Evolutionary conservation across 1,140 invertebrate species (phyloP).

Genomic region (Aphelenchoides fujianensis): DNA sequence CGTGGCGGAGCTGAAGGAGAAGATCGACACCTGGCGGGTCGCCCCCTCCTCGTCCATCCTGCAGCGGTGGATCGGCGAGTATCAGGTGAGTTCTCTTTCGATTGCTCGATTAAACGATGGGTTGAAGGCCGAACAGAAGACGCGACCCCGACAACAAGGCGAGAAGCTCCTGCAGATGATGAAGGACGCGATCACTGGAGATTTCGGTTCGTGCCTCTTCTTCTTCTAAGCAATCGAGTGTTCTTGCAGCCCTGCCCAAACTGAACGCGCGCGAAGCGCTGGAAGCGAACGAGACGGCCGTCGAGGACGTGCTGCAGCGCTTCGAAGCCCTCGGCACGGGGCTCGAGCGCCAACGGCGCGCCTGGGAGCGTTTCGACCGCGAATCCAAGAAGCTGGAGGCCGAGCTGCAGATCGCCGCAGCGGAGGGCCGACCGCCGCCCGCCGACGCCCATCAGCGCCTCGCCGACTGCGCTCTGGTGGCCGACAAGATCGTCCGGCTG

Average conservation of each 20-base stretch:
- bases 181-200: neutral
- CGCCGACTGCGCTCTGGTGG: neutral
- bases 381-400: neutral
- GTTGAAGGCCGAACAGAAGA: constrained; percentile 15
- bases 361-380: constrained; percentile 6
- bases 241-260: constrained; percentile 11
- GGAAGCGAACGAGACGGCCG: neutral
- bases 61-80: constrained; percentile 37
- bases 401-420: neutral
- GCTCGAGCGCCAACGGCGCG: neutral
- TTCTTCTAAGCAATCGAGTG: too few species aligned
- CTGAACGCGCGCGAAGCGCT: constrained; percentile 13
- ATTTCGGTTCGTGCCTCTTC: constrained; percentile 4
- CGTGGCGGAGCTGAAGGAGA: constrained; percentile 34
- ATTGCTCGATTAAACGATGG: constrained; percentile 17
- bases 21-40: constrained; percentile 28
- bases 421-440: neutral
- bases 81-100: constrained; percentile 27
- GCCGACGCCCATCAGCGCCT: neutral
- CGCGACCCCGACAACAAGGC: neutral
- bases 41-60: constrained; percentile 30
- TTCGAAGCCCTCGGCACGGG: neutral
- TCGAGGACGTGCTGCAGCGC: constrained; percentile 1
- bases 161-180: constrained; percentile 15
- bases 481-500: constrained; percentile 10